Base-by-base conservation (phyloP, 2,888 invertebrate species). In the Daptonema setosum region DNA sequence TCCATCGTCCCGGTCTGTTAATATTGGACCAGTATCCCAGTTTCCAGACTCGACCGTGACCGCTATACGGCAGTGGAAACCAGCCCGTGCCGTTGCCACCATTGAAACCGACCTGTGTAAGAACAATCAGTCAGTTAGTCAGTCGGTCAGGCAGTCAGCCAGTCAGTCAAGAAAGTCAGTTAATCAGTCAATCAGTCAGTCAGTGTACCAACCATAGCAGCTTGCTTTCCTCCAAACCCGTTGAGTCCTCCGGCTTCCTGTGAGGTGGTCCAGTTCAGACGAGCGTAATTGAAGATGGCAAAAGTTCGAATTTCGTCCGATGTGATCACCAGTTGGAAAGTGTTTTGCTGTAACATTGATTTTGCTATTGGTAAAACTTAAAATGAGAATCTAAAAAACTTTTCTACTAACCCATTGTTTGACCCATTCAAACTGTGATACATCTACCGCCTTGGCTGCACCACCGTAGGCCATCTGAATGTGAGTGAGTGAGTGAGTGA, bases 301-400 rank as follows among this genome's bases (percentile, higher is more conserved):
- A 88, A 95, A 0, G 90, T 87, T 68, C 83, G 83, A 1, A 87
- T 85, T 75, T 88, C 88, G 70, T 93, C 90, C 0, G 91, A 88
- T 0, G 85, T 86, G 56, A 95, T 71, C 2, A 91, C 81, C 78
- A 87, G 77, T 81, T 95, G 93, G 76, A 88, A 93, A 0, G 90
- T 87, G 71, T 93, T 93, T 2, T 87, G 87, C 83, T 84, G 73
- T 28, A 58, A 50, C 3, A n/a, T 45, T 5, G 17, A 5, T 47
- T n/a, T 20, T 17, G 22, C 17, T 22, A 47, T 47, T n/a, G 5
- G 8, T 5, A 11, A 11, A 22, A 11, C 5, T 47, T 5, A 22
- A 47, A 47, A 22, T 20, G n/a, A 22, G 8, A 5, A n/a, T 47
- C 24, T 47, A 22, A 47, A 11, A 11, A 47, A 47, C 14, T 14